These are phyloP conservation scores for Thamnophis sirtalis DNA, from an alignment of 2,113 vertebrate genomes.

Conservation along the genomic window DNA sequence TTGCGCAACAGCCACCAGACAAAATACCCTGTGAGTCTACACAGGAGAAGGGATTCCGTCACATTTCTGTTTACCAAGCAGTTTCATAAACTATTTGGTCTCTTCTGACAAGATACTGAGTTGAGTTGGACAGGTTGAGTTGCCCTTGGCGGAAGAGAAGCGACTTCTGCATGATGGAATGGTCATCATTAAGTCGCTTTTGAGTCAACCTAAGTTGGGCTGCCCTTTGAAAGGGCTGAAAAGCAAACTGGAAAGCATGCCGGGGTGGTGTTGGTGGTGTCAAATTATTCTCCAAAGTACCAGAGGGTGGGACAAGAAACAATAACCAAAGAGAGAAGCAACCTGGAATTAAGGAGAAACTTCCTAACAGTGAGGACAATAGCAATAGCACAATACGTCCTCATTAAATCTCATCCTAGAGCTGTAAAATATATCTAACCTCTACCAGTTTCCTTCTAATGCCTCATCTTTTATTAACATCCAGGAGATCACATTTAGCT, in stretches of 20 bases:
- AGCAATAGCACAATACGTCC: too few species aligned
- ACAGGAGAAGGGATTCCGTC: not conserved
- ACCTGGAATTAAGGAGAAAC: too few species aligned
- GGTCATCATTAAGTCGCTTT: not conserved
- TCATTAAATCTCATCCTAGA: too few species aligned
- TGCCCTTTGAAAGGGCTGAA: not conserved
- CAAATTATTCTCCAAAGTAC: too few species aligned
- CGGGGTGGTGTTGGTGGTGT: too few species aligned
- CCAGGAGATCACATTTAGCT: too few species aligned
- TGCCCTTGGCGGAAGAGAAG: not conserved
- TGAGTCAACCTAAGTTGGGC: not conserved
- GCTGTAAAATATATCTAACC: too few species aligned
- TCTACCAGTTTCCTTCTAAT: too few species aligned
- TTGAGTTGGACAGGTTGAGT: not conserved
- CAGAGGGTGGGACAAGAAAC: too few species aligned
- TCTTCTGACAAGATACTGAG: not conserved
- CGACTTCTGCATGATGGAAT: not conserved
- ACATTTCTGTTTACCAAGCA: not conserved
- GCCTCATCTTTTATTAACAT: too few species aligned
- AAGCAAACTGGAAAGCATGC: not conserved
- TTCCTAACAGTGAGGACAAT: too few species aligned
- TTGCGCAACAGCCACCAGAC: not conserved
- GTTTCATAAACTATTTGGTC: not conserved
- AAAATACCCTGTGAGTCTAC: not conserved
- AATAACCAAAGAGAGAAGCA: too few species aligned